Conservation (phyloP, 2,797 vertebrate species). For the Hafferia zeledoni region DNA sequence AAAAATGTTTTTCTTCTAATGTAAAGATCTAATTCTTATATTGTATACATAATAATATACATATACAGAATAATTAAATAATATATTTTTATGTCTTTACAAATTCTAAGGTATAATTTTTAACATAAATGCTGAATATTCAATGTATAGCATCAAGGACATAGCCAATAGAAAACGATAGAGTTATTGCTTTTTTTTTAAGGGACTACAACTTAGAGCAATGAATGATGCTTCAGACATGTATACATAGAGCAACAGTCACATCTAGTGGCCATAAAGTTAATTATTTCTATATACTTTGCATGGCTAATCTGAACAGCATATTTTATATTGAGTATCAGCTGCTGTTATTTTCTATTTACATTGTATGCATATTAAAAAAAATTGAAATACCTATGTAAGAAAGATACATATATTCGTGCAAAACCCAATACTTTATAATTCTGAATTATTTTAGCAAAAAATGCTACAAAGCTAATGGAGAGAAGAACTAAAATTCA, state of each 20-base stretch:
- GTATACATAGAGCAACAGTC: slow-evolving; percentile 3
- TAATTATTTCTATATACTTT: not conserved
- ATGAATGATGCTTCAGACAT: not conserved
- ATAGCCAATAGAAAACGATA: not conserved
- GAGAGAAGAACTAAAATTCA: not conserved
- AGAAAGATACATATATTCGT: not conserved
- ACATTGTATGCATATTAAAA: not conserved
- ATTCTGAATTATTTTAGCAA: not conserved
- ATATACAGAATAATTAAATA: not conserved
- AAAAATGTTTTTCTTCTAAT: not conserved
- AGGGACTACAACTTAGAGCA: not conserved
- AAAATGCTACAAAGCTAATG: not conserved
- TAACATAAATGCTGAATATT: not conserved
- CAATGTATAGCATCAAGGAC: not conserved
- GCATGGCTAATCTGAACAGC: not conserved
- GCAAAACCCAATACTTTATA: not conserved
- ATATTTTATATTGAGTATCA: not conserved
- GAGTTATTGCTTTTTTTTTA: not conserved
- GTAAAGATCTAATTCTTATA: not conserved
- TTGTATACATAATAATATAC: too few relatives aligned
- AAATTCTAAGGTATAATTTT: not conserved
- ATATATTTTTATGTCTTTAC: not conserved
- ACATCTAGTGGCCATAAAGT: slow-evolving; percentile 43
- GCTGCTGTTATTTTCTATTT: not conserved
- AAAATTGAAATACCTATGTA: not conserved